Evolutionary conservation across 2,888 invertebrate genomes (phyloP).

Genomic region (Smittia sp.): DNA sequence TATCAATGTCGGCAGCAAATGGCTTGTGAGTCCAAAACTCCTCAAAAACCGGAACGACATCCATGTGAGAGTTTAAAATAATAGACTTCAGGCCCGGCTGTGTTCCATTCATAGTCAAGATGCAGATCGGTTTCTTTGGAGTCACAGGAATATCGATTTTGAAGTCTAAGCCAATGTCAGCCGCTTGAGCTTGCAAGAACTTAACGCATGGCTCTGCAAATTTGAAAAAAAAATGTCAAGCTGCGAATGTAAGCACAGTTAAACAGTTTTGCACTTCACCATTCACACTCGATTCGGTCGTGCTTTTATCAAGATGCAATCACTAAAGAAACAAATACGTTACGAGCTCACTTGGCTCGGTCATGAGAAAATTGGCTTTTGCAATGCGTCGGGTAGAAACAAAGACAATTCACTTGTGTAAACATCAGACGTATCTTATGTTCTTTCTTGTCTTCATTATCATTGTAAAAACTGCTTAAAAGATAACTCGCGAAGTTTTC

Average conservation of each 20-base stretch:
- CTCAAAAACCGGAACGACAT: conserved; percentile 86
- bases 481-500: background rate
- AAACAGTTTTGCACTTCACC: background rate
- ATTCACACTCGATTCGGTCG: background rate
- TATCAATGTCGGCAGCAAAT: conserved; percentile 81
- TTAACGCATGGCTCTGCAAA: conserved; percentile 64
- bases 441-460: background rate
- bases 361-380: background rate
- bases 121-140: conserved; percentile 69
- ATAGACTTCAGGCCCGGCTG: conserved; percentile 70
- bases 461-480: background rate
- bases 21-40: conserved; percentile 90
- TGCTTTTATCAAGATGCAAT: background rate
- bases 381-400: background rate
- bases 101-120: conserved; percentile 75
- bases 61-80: conserved; percentile 90
- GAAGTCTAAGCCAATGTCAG: conserved; percentile 63
- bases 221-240: background rate
- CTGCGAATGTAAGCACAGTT: background rate
- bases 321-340: background rate
- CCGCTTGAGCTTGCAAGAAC: conserved; percentile 70
- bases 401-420: background rate
- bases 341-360: background rate
- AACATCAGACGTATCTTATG: background rate
- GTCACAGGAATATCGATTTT: conserved; percentile 58